These are phyloP conservation scores for Anomalospiza imberbis DNA, from an alignment of 2,797 vertebrate species.

Conservation along the genomic window DNA sequence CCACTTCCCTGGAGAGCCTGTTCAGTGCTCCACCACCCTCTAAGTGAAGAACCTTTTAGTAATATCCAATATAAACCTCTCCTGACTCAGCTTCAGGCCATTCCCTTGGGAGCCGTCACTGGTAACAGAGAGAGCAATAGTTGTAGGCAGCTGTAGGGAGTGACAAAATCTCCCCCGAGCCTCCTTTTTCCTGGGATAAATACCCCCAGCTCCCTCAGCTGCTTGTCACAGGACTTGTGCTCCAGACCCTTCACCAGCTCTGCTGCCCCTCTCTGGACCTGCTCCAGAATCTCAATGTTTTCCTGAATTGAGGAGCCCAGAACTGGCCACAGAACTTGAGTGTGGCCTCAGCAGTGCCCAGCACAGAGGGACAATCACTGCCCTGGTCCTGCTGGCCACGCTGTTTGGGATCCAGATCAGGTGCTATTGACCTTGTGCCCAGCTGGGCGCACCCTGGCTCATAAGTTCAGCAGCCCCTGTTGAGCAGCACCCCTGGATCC, in stretches of 20 bases:
- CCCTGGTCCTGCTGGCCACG: not conserved
- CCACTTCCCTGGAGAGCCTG: not conserved
- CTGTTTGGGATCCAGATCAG: too few relatives aligned
- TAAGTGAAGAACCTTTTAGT: not conserved
- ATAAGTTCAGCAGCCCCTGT: accelerated
- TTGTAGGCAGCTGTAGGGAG: not conserved
- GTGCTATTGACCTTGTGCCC: not conserved
- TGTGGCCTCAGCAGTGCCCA: not conserved
- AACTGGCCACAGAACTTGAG: accelerated
- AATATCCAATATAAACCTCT: not conserved
- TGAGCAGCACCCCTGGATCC: not conserved
- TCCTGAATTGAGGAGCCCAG: not conserved
- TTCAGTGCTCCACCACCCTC: not conserved
- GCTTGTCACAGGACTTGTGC: not conserved
- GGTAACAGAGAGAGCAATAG: not conserved
- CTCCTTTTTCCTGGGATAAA: not conserved
- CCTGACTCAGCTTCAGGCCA: not conserved
- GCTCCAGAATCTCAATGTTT: not conserved
- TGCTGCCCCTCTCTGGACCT: not conserved
- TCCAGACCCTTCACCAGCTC: not conserved
- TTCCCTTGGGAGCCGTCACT: not conserved
- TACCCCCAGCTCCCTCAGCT: not conserved
- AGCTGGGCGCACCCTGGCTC: accelerated
- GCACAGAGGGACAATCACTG: too few relatives aligned
- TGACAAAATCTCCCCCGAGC: not conserved